Conservation (phyloP, 2,888 invertebrate species). For the Aleiodes alternator region DNA sequence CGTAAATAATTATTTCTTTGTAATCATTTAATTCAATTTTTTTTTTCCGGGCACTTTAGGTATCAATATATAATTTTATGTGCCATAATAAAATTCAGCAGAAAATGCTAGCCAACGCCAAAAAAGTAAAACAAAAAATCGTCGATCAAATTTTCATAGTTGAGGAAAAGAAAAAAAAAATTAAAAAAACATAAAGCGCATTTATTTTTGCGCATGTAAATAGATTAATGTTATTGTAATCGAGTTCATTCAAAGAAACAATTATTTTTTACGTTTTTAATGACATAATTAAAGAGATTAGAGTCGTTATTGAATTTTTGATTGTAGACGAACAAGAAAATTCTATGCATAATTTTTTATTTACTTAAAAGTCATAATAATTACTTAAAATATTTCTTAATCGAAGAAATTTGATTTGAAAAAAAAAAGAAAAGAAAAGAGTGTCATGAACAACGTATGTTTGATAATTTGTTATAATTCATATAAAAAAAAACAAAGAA, state of each 20-base stretch:
- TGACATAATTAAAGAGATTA: neutral
- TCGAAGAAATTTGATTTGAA: constrained; percentile 4
- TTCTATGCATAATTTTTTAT: constrained; percentile 21
- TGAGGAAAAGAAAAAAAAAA: neutral
- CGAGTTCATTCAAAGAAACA: neutral
- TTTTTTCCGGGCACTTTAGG: neutral
- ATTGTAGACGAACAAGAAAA: neutral
- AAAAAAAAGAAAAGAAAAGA: neutral
- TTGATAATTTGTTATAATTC: constrained; percentile 65
- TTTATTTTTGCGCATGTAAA: constrained; percentile 18
- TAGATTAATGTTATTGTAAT: constrained; percentile 29
- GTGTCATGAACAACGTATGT: constrained; percentile 55
- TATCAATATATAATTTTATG: neutral
- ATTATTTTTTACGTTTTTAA: constrained; percentile 22
- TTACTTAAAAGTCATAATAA: constrained; percentile 26
- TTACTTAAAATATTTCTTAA: constrained; percentile 20
- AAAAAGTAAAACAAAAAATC: neutral
- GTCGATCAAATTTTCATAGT: constrained; percentile 12
- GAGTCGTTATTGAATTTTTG: constrained; percentile 15
- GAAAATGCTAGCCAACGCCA: constrained; percentile 16
- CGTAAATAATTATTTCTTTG: constrained; percentile 56
- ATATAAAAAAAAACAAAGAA: constrained; percentile 45
- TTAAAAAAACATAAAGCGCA: constrained; percentile 2
- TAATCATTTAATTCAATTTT: constrained; percentile 8
- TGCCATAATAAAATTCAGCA: constrained; percentile 20